Evolutionary conservation across 2,797 vertebrate genomes (phyloP), one percentile per base, ranked within the genome.

Genomic region (Passerculus sandwichensis): DNA sequence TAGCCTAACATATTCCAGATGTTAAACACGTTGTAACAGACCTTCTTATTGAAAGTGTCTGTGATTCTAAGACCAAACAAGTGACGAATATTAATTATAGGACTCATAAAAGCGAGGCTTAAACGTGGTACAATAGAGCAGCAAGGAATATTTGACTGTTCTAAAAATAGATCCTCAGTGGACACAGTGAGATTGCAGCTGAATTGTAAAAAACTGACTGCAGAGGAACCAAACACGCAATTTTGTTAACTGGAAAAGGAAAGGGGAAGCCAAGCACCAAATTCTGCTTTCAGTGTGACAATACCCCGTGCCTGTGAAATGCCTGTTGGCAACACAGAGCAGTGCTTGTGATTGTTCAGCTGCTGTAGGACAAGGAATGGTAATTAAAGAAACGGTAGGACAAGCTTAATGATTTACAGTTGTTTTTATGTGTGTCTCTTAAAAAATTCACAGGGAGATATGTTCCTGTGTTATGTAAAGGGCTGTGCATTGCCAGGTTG

Each of bases 151-250:
- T 74, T 69, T 93, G 80, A 51, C n/a, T 82, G 57, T 48, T 94
- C 93, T 83, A 91, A 85, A 95, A 95, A 93, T 95, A 96, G 65
- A 62, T 36, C 71, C 74, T 95, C 83, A 30, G 47, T 90, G 88
- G 91, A 89, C 66, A 71, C 29, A 34, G 80, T 48, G 80, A 75
- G 59, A 80, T 72, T 76, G 78, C 86, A 89, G 90, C 57, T 93
- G 94, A 93, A 95, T 95, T 93, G 86, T 93, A 56, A 94, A 89
- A 84, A 85, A 69, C 64, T 71, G 75, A 47, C 86, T 93, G 81
- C 69, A n/a, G 93, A 80, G 72, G 51, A 91, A 42, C 18, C 47
- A 85, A 81, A 25, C 53, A 10, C 0, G 11, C 54, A 25, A 0
- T 91, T 92, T 64, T 62, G 9, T 75, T 69, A 82, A 69, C 85